Evolutionary conservation across 2,888 invertebrate genomes (phyloP).

Genomic region (Meteorus cinctellus): DNA sequence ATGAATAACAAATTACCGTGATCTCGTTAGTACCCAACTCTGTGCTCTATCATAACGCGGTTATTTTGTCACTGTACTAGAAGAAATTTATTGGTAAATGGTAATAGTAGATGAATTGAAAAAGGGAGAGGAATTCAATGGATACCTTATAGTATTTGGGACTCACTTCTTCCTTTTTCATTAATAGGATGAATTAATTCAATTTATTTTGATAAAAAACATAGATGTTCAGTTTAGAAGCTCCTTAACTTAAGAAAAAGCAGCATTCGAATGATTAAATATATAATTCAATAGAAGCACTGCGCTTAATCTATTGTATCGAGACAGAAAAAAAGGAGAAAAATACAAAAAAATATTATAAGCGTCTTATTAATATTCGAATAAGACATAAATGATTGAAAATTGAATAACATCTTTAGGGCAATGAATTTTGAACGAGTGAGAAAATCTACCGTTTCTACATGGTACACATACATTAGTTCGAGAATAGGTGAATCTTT

Average conservation of each 20-base stretch:
- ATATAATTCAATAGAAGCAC: slow-evolving; percentile 60
- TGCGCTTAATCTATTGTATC: slow-evolving; percentile 56
- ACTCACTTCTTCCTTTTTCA: background rate
- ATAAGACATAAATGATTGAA: slow-evolving; percentile 12
- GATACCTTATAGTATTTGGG: background rate
- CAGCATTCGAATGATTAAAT: slow-evolving; percentile 52
- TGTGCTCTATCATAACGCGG: slow-evolving; percentile 2
- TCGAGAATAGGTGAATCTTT: background rate
- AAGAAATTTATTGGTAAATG: slow-evolving; percentile 17
- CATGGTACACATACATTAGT: background rate
- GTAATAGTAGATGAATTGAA: background rate
- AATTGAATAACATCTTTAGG: slow-evolving; percentile 23
- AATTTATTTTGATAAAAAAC: background rate
- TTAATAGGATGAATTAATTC: slow-evolving; percentile 11
- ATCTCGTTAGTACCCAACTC: background rate
- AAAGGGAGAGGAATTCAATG: background rate
- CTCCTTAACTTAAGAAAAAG: slow-evolving; percentile 60
- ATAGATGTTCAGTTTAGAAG: slow-evolving; percentile 60
- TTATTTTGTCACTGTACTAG: slow-evolving; percentile 26
- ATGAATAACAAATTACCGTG: slow-evolving; percentile 17
- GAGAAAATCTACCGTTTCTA: background rate
- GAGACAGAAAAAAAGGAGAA: slow-evolving; percentile 30
- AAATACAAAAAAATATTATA: slow-evolving; percentile 5
- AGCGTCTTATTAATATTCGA: slow-evolving; percentile 8
- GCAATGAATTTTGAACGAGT: background rate